Conservation (phyloP, 2,797 vertebrate genomes). For the Ammospiza maritima region DNA sequence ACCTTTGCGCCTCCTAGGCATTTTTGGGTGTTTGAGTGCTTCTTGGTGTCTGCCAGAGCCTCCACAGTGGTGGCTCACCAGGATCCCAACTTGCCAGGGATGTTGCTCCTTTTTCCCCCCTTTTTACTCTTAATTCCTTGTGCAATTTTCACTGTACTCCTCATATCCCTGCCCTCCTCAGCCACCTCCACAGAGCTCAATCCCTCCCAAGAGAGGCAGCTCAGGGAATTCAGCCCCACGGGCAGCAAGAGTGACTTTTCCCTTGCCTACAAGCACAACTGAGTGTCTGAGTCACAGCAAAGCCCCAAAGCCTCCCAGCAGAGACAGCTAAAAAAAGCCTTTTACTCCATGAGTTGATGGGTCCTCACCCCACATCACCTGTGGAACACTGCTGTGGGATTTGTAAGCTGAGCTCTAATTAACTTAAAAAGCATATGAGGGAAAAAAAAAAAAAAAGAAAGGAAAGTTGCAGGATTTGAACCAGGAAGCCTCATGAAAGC, state of each 20-base stretch:
- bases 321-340: neutral
- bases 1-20: neutral
- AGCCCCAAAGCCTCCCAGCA: neutral
- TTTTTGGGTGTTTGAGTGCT: neutral
- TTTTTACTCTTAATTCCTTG: neutral
- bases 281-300: neutral
- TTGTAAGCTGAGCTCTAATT: constrained; percentile 29
- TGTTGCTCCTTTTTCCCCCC: fast-evolving
- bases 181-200: neutral
- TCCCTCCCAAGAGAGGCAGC: fast-evolving
- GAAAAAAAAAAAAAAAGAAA: neutral
- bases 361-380: neutral
- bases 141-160: neutral
- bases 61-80: fast-evolving
- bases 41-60: neutral
- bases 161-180: neutral
- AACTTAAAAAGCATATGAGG: neutral
- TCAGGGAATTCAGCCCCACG: fast-evolving
- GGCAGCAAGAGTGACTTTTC: fast-evolving
- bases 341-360: neutral
- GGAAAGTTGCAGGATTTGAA: neutral
- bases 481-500: neutral
- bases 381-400: neutral
- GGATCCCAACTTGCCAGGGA: neutral
- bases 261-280: fast-evolving